phyloP scores from a whole-genome alignment of 2,797 vertebrate genomes.

The Phataginus tricuspis region DNA sequence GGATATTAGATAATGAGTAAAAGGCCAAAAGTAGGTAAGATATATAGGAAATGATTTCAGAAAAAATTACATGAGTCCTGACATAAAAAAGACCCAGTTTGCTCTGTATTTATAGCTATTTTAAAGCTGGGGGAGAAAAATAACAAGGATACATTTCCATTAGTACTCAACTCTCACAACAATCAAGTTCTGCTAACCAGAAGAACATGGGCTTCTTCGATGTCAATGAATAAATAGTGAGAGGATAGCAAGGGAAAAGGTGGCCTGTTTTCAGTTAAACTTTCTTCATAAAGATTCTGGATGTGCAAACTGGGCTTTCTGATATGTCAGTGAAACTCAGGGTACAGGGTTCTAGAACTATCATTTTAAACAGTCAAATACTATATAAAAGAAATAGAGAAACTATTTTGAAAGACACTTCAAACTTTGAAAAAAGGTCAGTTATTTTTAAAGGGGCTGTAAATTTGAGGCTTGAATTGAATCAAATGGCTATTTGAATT shows the following conservation, averaged over 20 bases:
- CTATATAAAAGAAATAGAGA: background rate
- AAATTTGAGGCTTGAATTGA: background rate
- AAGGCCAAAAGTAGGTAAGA: background rate
- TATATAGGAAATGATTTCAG: background rate
- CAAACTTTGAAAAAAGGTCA: background rate
- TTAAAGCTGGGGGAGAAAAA: background rate
- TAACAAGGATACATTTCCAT: background rate
- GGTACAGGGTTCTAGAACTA: background rate
- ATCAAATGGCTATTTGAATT: background rate
- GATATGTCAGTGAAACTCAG: background rate
- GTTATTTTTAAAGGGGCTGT: background rate
- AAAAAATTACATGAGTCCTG: conserved; percentile 30
- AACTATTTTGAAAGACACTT: conserved; percentile 1
- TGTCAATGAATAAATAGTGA: background rate
- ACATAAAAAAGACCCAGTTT: background rate
- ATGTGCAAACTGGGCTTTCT: background rate
- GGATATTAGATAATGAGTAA: background rate
- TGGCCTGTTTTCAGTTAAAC: background rate
- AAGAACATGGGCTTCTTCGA: background rate
- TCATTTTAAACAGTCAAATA: background rate
- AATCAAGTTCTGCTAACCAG: background rate
- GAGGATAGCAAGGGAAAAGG: background rate
- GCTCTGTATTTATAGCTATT: background rate
- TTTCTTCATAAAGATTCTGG: background rate
- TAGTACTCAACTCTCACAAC: background rate